phyloP scores from a whole-genome alignment of 1,140 invertebrate species.

The Caenorhabditis inopinata region DNA sequence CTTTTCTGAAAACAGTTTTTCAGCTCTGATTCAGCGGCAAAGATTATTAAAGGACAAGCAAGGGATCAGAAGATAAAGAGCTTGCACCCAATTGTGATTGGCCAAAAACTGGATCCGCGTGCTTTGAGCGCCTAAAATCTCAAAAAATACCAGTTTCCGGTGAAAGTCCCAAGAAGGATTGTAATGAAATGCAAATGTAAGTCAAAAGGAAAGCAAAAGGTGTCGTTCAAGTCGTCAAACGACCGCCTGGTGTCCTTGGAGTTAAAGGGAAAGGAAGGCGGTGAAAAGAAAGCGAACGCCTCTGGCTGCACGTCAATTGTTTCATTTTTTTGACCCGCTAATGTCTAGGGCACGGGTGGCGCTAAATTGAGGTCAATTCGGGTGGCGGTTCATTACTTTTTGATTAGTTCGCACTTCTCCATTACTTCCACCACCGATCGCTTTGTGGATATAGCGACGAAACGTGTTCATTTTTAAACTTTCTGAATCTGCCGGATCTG shows the following conservation, averaged over 20 bases:
- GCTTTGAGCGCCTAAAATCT: not conserved
- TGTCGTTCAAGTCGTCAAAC: not conserved
- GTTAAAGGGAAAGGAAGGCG: not conserved
- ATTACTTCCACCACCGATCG: not conserved
- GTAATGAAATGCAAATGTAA: constrained; percentile 31
- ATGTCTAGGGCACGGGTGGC: not conserved
- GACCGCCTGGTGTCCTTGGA: not conserved
- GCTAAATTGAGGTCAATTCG: constrained; percentile 18
- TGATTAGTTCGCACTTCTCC: constrained; percentile 7
- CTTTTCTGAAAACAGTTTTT: too few species aligned
- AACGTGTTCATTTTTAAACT: not conserved
- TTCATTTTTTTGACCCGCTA: not conserved
- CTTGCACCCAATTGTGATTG: too few species aligned
- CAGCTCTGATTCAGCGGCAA: too few species aligned
- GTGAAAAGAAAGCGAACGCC: constrained; percentile 25
- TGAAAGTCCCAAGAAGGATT: not conserved
- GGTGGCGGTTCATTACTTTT: constrained; percentile 30
- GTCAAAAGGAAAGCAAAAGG: not conserved
- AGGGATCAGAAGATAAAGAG: too few species aligned
- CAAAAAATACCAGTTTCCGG: constrained; percentile 30
- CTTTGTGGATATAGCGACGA: constrained; percentile 16
- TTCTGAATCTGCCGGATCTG: not conserved
- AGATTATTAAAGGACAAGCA: too few species aligned
- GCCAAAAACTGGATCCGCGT: too few species aligned
- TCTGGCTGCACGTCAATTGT: not conserved